Base-by-base conservation (phyloP, 2,113 vertebrate genomes). In the Clupea harengus region DNA sequence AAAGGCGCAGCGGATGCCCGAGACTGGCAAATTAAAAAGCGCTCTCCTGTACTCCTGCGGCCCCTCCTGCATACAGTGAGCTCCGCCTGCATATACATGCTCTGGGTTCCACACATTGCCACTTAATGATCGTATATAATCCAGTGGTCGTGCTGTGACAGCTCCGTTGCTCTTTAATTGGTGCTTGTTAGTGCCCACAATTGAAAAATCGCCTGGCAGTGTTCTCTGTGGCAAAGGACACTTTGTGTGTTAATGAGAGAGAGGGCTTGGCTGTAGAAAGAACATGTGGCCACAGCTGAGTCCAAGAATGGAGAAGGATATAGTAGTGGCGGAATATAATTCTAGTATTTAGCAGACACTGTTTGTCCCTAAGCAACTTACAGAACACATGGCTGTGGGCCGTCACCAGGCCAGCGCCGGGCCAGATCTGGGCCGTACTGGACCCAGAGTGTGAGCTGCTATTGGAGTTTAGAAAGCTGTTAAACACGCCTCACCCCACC, bases 1-100 rank as follows among this genome's bases (percentile, higher is more conserved):
- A 32, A 78, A 78, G 72, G 9, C 64, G 10, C 25, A 32, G 72
- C 64, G 15, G 1, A 15, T 32, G 25, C 4, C 32, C 11, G 2
- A 15, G 72, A 13, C 13, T 78, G 72, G 72, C 28, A 78, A 78
- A 78, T 78, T 78, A 78, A 78, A 78, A 44, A 78, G 72, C 72
- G 32, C 32, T 72, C 32, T 10, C 60, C n/a, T 7, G 60, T 54
- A 72, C 25, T 2, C 28, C 13, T 25, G 6, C n/a, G 2, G 13
- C 1, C 11, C 2, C 72, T n/a, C 28, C 10, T 28, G 15, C 72
- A 44, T 32, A 78, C 72, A 78, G 18, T 60, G 3, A 60, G 54
- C 54, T 4, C 54, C 7, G 18, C 20, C 54, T 22, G 6, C 54
- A 60, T 22, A 60, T 22, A 60, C 54, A 60, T 60, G 54, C 54